phyloP scores from a whole-genome alignment of 2,888 invertebrate genomes.

The Leptinotarsa rubiginosa region DNA sequence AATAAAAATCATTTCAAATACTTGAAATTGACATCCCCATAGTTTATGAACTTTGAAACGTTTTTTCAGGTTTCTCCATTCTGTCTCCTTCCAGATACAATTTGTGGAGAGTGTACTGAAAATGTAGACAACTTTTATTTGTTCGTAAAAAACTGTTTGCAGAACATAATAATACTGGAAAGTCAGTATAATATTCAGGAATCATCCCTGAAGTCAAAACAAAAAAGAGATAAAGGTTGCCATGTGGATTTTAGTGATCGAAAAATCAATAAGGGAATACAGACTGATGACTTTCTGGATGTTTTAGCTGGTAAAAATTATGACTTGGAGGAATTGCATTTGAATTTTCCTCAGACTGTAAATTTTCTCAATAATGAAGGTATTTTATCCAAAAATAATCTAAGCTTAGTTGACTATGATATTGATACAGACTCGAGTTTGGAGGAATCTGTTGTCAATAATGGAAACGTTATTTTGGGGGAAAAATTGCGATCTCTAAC shows the following conservation, averaged over 20 bases:
- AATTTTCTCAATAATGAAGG: conserved; percentile 38
- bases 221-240: conserved; percentile 66
- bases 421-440: conserved; percentile 54
- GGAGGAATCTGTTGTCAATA: conserved; percentile 48
- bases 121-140: conserved; percentile 61
- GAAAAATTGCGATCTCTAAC: conserved; percentile 42
- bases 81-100: conserved; percentile 62
- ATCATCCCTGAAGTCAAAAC: conserved; percentile 62
- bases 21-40: not conserved
- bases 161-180: conserved; percentile 63
- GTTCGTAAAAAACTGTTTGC: conserved; percentile 63
- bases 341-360: conserved; percentile 42
- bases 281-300: conserved; percentile 61
- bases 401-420: conserved; percentile 60
- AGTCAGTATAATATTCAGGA: conserved; percentile 62
- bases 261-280: conserved; percentile 57
- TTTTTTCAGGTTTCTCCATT: conserved; percentile 59
- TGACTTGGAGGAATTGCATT: conserved; percentile 39
- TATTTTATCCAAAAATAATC: conserved; percentile 25
- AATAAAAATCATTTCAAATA: not conserved
- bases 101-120: conserved; percentile 61
- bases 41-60: conserved; percentile 3
- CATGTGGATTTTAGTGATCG: conserved; percentile 62
- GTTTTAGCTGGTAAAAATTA: conserved; percentile 44
- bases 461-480: conserved; percentile 43